phyloP scores from a whole-genome alignment of 2,113 vertebrate genomes.

The Phalacrocorax carbo region DNA sequence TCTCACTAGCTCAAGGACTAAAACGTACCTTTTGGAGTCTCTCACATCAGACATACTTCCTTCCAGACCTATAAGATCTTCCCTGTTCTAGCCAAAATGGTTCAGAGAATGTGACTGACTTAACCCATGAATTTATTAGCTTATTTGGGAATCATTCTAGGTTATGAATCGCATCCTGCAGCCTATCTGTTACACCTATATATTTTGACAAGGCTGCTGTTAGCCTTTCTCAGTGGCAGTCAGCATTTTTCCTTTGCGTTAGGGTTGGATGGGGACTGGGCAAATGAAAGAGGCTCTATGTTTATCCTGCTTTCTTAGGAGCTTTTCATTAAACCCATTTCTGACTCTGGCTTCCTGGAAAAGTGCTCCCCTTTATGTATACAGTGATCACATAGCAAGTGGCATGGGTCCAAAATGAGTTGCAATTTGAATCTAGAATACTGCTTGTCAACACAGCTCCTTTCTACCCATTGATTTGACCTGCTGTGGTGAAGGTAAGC shows the following conservation, averaged over 20 bases:
- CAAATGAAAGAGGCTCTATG: not conserved
- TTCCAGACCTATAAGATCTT: not conserved
- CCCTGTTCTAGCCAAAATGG: not conserved
- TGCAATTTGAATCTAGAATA: not conserved
- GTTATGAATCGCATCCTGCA: not conserved
- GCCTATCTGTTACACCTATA: not conserved
- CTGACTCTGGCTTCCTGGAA: not conserved
- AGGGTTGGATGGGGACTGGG: not conserved
- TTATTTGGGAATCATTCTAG: not conserved
- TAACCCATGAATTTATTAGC: not conserved
- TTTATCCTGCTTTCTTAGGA: not conserved
- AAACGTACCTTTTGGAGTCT: not conserved
- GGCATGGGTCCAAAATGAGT: not conserved
- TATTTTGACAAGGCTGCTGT: not conserved
- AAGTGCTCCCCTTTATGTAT: not conserved
- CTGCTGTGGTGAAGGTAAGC: not conserved
- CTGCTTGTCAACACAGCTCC: not conserved
- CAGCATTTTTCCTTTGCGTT: not conserved
- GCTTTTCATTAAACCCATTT: not conserved
- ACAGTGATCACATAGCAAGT: not conserved
- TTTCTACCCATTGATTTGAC: not conserved
- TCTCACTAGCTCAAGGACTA: not conserved
- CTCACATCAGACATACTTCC: not conserved
- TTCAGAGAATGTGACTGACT: not conserved
- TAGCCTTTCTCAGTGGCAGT: not conserved